phyloP scores from a whole-genome alignment of 2,797 vertebrate species.

The Rhynchotus rufescens region DNA sequence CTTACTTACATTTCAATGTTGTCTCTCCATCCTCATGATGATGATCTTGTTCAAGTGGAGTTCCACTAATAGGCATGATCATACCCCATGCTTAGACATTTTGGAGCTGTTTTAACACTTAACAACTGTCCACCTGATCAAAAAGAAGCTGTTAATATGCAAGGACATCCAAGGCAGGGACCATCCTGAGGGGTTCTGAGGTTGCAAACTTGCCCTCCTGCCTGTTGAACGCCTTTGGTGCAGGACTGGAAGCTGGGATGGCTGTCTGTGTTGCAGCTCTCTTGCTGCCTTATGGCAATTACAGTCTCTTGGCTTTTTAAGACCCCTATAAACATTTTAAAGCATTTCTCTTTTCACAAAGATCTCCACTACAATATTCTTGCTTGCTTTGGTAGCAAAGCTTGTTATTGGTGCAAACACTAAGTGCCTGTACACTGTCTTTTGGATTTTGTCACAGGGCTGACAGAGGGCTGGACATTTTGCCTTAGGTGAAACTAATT shows the following conservation, averaged over 20 bases:
- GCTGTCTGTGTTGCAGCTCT: background rate
- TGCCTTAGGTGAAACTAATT: background rate
- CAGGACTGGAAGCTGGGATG: accelerated
- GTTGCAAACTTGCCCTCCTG: background rate
- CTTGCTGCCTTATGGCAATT: background rate
- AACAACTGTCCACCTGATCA: background rate
- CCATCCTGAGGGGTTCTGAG: accelerated
- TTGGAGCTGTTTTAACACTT: background rate
- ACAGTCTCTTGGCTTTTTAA: background rate
- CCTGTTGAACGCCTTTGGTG: accelerated
- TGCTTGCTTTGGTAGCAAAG: background rate
- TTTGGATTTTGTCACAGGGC: background rate
- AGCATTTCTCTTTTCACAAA: background rate
- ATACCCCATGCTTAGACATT: background rate
- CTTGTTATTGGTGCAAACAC: background rate
- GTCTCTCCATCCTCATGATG: background rate
- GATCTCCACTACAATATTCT: background rate
- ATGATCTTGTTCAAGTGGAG: background rate
- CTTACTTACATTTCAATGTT: background rate
- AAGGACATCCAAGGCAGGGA: background rate
- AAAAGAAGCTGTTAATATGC: background rate
- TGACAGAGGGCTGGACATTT: background rate
- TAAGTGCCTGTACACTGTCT: background rate
- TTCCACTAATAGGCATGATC: background rate
- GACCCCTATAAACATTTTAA: background rate